Conservation (phyloP, 2,888 invertebrate species). For the Ganaspis brasiliensis region DNA sequence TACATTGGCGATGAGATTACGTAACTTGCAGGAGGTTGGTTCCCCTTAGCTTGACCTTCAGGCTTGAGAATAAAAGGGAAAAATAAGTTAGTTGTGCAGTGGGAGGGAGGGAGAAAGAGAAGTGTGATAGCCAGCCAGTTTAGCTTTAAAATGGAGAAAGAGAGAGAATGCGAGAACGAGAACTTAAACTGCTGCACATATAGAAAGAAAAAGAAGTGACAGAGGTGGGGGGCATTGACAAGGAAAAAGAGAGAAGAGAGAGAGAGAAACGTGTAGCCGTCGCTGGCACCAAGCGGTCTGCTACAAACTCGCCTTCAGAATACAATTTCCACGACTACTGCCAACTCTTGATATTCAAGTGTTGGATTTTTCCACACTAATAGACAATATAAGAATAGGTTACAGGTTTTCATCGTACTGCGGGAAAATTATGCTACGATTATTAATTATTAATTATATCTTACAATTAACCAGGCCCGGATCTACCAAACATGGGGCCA, state of each 20-base stretch:
- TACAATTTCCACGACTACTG: conserved; percentile 4
- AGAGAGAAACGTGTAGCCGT: not conserved
- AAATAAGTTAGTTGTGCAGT: not conserved
- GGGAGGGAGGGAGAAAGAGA: not conserved
- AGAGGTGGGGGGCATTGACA: not conserved
- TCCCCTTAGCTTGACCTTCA: conserved; percentile 37
- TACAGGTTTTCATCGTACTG: not conserved
- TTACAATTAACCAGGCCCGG: not conserved
- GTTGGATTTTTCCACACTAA: not conserved
- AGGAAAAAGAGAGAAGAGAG: not conserved
- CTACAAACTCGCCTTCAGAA: not conserved
- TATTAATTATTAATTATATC: conserved; percentile 8
- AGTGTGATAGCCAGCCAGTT: not conserved
- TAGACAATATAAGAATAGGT: not conserved
- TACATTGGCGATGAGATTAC: conserved; percentile 28
- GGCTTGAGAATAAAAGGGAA: conserved; percentile 15
- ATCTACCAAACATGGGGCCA: too few relatives aligned
- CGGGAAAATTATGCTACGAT: not conserved
- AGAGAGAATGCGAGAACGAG: not conserved
- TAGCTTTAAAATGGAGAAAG: not conserved
- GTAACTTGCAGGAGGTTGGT: conserved; percentile 29
- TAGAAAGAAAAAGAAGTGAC: conserved; percentile 8
- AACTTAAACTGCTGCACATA: not conserved
- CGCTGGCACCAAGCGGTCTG: conserved; percentile 35
- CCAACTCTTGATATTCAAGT: not conserved